Evolutionary conservation across 2,888 invertebrate genomes (phyloP).

Genomic region (Tinea semifulvella): DNA sequence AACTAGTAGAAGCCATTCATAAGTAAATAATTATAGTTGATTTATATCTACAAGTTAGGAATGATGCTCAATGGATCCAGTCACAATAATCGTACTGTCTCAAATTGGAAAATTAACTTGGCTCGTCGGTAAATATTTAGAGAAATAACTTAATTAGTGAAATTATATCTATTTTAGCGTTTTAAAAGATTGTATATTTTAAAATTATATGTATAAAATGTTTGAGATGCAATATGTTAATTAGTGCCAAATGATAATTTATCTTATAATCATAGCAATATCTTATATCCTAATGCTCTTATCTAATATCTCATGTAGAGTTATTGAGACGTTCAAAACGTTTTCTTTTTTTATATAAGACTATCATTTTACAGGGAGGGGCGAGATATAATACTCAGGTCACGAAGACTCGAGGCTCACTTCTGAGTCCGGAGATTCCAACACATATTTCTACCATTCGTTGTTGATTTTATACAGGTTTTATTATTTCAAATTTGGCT

Average conservation of each 20-base stretch:
- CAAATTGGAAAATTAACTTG: constrained; percentile 30
- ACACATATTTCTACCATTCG: neutral
- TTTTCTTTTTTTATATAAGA: constrained; percentile 58
- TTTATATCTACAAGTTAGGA: neutral
- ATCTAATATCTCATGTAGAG: constrained; percentile 63
- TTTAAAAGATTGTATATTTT: constrained; percentile 36
- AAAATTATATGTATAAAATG: constrained; percentile 42
- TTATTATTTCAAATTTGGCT: constrained; percentile 5
- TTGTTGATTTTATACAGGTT: constrained; percentile 8
- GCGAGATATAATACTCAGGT: constrained; percentile 61
- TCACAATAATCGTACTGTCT: neutral
- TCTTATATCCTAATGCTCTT: constrained; percentile 62
- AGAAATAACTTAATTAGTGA: constrained; percentile 15
- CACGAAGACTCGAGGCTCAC: too few species aligned
- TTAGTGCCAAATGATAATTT: constrained; percentile 68
- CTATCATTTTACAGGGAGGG: constrained; percentile 66
- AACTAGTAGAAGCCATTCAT: constrained; percentile 7
- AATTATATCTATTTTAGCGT: constrained; percentile 37
- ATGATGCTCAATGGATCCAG: constrained; percentile 43
- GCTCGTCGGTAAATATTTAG: constrained; percentile 38
- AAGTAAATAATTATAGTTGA: neutral
- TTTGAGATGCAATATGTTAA: constrained; percentile 63
- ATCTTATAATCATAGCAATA: constrained; percentile 58
- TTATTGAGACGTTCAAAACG: constrained; percentile 48
- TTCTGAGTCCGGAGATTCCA: too few species aligned